Percentiles rank a stretch among this genome's conserved stretches.
Evolutionary conservation across 2,888 invertebrate genomes (phyloP).

Genomic region (Chymomyza caudatula): DNA sequence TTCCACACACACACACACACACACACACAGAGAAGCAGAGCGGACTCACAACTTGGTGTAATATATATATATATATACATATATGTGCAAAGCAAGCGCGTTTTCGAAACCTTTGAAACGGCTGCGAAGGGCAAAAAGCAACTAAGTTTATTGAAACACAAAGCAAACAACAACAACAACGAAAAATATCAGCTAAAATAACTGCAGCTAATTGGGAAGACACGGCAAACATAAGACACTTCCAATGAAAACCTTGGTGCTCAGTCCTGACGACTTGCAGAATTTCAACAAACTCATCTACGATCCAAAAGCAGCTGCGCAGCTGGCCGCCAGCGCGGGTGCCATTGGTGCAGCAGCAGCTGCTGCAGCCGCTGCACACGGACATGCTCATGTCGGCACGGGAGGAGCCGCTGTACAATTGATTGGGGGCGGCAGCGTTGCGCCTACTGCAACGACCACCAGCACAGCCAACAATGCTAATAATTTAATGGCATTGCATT

Average conservation of each 20-base stretch:
- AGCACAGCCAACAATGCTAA: conserved; percentile 44
- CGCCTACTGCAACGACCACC: conserved; percentile 18
- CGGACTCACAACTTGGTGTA: background rate
- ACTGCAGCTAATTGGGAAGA: background rate
- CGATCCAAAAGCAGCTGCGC: conserved; percentile 66
- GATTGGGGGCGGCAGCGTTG: conserved; percentile 27
- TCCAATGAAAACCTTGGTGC: conserved; percentile 74
- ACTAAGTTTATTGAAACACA: conserved; percentile 4
- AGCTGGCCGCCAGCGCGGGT: conserved; percentile 58
- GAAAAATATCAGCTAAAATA: background rate
- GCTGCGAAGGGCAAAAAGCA: background rate
- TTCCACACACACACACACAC: background rate
- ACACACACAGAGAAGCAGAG: too few species aligned
- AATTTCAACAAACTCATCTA: conserved; percentile 74
- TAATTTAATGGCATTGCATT: conserved; percentile 74
- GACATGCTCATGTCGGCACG: conserved; percentile 32
- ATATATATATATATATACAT: background rate
- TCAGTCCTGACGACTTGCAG: conserved; percentile 73
- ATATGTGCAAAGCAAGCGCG: background rate
- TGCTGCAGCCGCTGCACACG: conserved; percentile 44
- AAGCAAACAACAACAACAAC: conserved; percentile 4
- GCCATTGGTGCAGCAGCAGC: conserved; percentile 59
- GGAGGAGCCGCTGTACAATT: conserved; percentile 19
- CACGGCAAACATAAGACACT: conserved; percentile 9
- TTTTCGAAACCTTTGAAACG: background rate